A percentile compares a stretch with the other conserved stretches of the same genome.
Conservation (phyloP, 2,113 vertebrate genomes). For the Salvelinus fontinalis region DNA sequence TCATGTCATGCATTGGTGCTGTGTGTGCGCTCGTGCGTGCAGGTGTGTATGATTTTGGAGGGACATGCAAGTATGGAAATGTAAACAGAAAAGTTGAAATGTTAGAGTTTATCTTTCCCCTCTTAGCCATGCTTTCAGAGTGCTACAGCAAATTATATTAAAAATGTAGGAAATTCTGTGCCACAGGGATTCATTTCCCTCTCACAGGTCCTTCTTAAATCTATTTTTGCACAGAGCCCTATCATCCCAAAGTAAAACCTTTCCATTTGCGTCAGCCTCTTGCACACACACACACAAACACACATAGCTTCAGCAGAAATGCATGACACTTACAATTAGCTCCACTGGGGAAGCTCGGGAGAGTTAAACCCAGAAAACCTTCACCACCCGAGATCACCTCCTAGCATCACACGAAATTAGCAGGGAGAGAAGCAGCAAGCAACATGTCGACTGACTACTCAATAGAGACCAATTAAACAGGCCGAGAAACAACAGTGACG, state of each 20-base stretch:
- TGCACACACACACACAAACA: conserved; percentile 12
- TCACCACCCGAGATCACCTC: conserved; percentile 30
- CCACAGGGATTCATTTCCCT: conserved; percentile 4
- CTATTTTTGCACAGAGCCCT: neutral
- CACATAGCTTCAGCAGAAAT: conserved; percentile 15
- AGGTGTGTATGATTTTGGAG: neutral
- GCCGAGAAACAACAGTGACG: conserved; percentile 21
- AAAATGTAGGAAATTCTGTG: conserved; percentile 12
- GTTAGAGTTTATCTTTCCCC: neutral
- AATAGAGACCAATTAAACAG: conserved; percentile 24
- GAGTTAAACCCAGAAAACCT: conserved; percentile 39
- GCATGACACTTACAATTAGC: conserved; percentile 51
- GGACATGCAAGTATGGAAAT: neutral
- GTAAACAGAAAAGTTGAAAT: neutral
- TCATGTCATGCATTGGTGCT: neutral
- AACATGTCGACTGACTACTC: conserved; percentile 34
- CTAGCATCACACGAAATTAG: conserved; percentile 46
- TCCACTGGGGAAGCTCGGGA: conserved; percentile 42
- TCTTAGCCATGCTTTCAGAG: neutral
- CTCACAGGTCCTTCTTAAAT: conserved; percentile 6
- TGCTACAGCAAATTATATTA: conserved; percentile 6
- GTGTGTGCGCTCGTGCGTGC: neutral
- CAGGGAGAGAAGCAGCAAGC: conserved; percentile 29
- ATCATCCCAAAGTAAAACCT: conserved; percentile 22
- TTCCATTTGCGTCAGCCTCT: conserved; percentile 20